Percentiles rank a stretch among this genome's conserved stretches.
Conservation (phyloP, 2,113 vertebrate genomes). For the Fregata magnificens region DNA sequence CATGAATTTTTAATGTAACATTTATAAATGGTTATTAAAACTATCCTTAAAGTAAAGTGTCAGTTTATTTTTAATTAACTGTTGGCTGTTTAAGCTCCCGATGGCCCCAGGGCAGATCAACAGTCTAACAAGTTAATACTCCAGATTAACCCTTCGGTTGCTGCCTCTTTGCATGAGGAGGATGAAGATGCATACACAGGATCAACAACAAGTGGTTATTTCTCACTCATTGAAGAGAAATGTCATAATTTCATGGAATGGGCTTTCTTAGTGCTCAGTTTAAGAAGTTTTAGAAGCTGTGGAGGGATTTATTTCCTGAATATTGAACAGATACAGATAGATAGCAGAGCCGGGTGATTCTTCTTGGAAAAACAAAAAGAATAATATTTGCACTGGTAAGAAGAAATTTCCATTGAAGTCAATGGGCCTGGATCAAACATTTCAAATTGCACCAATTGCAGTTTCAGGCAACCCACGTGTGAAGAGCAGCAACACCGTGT, state of each 20-base stretch:
- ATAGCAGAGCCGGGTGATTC: background rate
- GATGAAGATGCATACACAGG: background rate
- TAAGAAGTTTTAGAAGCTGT: background rate
- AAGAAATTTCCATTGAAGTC: background rate
- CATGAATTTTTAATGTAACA: slow-evolving; percentile 87
- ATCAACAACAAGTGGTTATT: background rate
- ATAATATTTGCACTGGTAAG: background rate
- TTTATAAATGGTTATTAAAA: slow-evolving; percentile 89
- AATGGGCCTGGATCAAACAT: background rate
- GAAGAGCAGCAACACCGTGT: background rate
- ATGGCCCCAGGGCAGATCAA: slow-evolving; percentile 72
- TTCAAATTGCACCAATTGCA: background rate
- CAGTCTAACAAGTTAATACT: slow-evolving; percentile 68
- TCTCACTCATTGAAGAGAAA: background rate
- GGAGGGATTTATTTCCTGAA: background rate
- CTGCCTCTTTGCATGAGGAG: background rate
- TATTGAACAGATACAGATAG: background rate
- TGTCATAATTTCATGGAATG: background rate
- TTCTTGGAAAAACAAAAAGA: background rate
- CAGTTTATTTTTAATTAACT: slow-evolving; percentile 88
- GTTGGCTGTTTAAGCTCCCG: slow-evolving; percentile 77
- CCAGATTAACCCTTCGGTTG: slow-evolving; percentile 60
- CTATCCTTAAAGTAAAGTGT: slow-evolving; percentile 85
- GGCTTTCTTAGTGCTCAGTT: background rate
- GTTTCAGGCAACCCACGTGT: accelerated